Evolutionary conservation across 92 coral and sea anemone species (phyloP).

Genomic region (Actinostola sp.): DNA sequence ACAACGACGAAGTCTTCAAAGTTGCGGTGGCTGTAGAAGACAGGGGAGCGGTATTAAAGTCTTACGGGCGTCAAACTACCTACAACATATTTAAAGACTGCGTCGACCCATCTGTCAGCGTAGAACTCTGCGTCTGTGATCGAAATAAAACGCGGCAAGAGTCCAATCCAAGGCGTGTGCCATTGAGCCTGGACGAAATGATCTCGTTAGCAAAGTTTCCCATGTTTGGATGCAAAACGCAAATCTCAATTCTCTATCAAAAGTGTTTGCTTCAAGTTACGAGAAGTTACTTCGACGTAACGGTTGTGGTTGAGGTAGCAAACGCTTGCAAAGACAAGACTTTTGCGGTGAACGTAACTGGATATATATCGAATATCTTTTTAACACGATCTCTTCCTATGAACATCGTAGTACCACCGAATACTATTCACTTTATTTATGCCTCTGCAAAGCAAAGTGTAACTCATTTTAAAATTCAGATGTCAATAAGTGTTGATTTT

Average conservation of each 20-base stretch:
- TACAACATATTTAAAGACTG: slow-evolving; percentile 26
- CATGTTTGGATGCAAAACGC: slow-evolving; percentile 14
- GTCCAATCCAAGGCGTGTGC: background rate
- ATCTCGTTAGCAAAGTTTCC: slow-evolving; percentile 11
- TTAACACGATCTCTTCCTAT: slow-evolving; percentile 9
- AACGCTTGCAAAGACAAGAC: slow-evolving; percentile 26
- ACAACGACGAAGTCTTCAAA: slow-evolving; percentile 27
- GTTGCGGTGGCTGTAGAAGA: slow-evolving; percentile 12
- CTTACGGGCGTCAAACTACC: slow-evolving; percentile 16
- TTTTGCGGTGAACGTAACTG: slow-evolving; percentile 6
- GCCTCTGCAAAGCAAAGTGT: slow-evolving; percentile 11
- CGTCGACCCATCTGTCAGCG: slow-evolving; percentile 20
- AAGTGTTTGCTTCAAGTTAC: slow-evolving; percentile 20
- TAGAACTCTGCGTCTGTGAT: slow-evolving; percentile 27
- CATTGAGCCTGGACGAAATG: slow-evolving; percentile 13
- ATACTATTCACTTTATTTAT: slow-evolving; percentile 11
- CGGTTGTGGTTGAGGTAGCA: slow-evolving; percentile 24
- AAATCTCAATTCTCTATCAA: background rate
- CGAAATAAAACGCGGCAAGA: background rate
- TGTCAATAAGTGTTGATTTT: background rate
- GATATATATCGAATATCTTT: slow-evolving; percentile 9
- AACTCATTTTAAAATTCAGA: slow-evolving; percentile 1
- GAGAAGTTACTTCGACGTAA: slow-evolving; percentile 15
- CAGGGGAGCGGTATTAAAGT: slow-evolving; percentile 3
- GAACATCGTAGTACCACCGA: slow-evolving; percentile 5